phyloP scores from a whole-genome alignment of 1,140 invertebrate genomes.

The Catajapyx aquilonaris region DNA sequence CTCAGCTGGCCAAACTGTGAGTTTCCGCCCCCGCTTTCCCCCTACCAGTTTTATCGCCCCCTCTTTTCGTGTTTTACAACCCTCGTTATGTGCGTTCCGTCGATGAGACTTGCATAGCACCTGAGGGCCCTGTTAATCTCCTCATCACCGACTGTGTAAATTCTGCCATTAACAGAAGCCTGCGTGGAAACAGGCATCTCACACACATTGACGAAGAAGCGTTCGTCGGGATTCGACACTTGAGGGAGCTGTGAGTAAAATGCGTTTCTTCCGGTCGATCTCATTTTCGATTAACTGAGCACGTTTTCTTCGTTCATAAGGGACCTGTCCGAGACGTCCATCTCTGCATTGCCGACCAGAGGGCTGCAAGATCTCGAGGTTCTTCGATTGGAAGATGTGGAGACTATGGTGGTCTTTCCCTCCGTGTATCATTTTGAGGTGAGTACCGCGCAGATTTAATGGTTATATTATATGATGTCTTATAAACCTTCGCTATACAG shows the following conservation, averaged over 20 bases:
- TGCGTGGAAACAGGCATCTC: slow-evolving; percentile 21
- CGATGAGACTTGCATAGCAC: no score
- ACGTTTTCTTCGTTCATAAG: slow-evolving; percentile 21
- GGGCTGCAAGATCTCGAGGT: slow-evolving; percentile 48
- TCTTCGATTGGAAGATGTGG: slow-evolving; percentile 44
- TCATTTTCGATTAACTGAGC: neutral
- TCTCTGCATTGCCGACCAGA: slow-evolving; percentile 42
- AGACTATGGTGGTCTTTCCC: slow-evolving; percentile 52
- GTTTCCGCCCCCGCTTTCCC: no score
- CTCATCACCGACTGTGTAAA: neutral
- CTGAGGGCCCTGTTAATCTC: neutral
- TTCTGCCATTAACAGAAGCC: slow-evolving; percentile 14
- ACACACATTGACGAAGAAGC: slow-evolving; percentile 18
- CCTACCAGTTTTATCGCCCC: no score
- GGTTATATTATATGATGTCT: neutral
- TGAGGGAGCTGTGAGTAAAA: slow-evolving; percentile 23
- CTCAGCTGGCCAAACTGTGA: slow-evolving; percentile 22
- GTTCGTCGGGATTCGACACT: slow-evolving; percentile 19
- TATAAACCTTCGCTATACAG: slow-evolving; percentile 16
- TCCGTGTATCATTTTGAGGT: slow-evolving; percentile 58
- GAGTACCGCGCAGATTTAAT: slow-evolving; percentile 11
- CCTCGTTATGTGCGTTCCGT: no score
- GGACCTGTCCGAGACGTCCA: slow-evolving; percentile 49
- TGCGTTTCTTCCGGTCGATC: neutral
- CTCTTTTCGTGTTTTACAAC: no score